Evolutionary conservation across 2,888 invertebrate genomes (phyloP).

Genomic region (Ectobius pallidus): DNA sequence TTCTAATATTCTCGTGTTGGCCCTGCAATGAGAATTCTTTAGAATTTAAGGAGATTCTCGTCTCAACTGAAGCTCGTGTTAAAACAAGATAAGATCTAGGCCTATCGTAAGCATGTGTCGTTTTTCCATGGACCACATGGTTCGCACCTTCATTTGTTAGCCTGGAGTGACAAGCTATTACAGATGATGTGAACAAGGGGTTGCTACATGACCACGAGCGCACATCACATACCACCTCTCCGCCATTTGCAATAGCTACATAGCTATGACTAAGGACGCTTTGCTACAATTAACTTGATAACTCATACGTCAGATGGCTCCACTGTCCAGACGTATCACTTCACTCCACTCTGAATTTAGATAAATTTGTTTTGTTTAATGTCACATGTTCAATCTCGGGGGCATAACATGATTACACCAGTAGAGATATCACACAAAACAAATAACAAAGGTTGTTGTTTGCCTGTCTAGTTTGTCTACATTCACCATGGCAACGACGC

Average conservation of each 20-base stretch:
- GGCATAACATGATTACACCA: no score
- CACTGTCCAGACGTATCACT: background rate
- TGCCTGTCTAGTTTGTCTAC: no score
- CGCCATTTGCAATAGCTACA: conserved; percentile 11
- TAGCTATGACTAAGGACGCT: conserved; percentile 6
- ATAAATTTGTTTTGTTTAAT: background rate
- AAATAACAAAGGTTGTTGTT: no score
- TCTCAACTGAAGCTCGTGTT: no score
- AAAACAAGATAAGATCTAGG: no score
- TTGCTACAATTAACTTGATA: conserved; percentile 13
- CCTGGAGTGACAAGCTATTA: conserved; percentile 50
- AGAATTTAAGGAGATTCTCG: no score
- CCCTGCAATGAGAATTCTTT: no score
- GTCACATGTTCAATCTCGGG: no score
- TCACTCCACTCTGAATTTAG: background rate
- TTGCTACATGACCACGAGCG: background rate
- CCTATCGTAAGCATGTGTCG: no score
- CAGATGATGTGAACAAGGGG: conserved; percentile 32
- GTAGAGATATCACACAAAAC: no score
- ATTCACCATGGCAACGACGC: no score
- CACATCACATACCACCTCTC: conserved; percentile 12
- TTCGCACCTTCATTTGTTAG: conserved; percentile 49
- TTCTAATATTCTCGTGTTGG: no score
- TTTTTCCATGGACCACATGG: background rate
- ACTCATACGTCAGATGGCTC: conserved; percentile 9